A percentile compares a stretch with the other conserved stretches of the same genome.
phyloP scores from a whole-genome alignment of 2,888 invertebrate species.

The Dicyrtomina minuta region DNA sequence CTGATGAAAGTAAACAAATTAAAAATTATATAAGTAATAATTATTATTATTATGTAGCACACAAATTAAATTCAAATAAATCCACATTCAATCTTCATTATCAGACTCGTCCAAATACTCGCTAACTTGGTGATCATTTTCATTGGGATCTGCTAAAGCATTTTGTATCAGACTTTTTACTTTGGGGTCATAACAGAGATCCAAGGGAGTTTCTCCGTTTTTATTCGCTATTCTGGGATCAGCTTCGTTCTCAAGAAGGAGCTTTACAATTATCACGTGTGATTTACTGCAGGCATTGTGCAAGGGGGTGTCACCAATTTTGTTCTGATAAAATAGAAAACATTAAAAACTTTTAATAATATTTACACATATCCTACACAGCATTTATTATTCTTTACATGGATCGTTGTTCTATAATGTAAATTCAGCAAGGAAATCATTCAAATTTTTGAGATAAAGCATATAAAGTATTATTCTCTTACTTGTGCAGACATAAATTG shows the following conservation, averaged over 20 bases:
- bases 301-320: conserved; percentile 67
- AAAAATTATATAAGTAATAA: too few species aligned
- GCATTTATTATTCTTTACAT: neutral
- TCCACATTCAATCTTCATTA: conserved; percentile 31
- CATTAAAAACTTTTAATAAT: too few species aligned
- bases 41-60: too few species aligned
- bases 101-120: conserved; percentile 37
- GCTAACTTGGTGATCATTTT: conserved; percentile 25
- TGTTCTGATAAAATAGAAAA: conserved; percentile 60
- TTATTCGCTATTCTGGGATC: conserved; percentile 60
- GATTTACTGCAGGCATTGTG: conserved; percentile 66
- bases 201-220: conserved; percentile 60
- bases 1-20: too few species aligned
- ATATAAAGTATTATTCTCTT: conserved; percentile 7
- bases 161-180: conserved; percentile 55
- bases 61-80: too few species aligned
- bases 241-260: conserved; percentile 62
- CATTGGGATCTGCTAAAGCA: conserved; percentile 26
- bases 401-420: too few species aligned
- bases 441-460: too few species aligned
- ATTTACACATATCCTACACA: neutral
- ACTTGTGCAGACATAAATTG: conserved; percentile 45
- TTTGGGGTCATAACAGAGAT: conserved; percentile 61
- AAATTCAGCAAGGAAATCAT: neutral
- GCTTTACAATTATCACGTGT: conserved; percentile 61